phyloP scores from a whole-genome alignment of 37 sponge, comb jelly and placozoan genomes.

The Ianthella basta region DNA sequence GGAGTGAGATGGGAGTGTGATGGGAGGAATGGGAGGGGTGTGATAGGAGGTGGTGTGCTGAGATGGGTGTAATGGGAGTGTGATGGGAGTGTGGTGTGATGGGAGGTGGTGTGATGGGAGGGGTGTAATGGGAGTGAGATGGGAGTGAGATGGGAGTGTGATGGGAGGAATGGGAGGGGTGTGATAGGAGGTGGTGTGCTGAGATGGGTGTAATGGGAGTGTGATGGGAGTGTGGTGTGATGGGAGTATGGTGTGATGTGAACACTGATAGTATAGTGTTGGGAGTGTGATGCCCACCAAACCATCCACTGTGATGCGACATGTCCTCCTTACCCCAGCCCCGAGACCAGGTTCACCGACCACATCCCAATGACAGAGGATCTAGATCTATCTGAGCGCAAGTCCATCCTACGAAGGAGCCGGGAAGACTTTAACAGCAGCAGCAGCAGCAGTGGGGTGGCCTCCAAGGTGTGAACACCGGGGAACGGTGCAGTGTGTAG shows the following conservation, averaged over 20 bases:
- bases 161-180: neutral
- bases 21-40: neutral
- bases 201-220: too few species aligned
- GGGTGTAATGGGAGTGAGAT: too few species aligned
- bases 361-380: conserved; percentile 36
- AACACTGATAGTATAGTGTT: too few species aligned
- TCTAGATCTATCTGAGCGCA: conserved; percentile 59
- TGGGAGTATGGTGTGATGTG: conserved; percentile 72
- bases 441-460: too few species aligned
- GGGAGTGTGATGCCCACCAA: neutral
- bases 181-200: neutral
- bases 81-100: conserved; percentile 62
- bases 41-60: neutral
- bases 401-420: conserved; percentile 63
- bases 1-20: neutral
- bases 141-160: neutral
- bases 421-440: neutral
- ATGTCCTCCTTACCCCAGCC: conserved; percentile 34
- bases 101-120: neutral
- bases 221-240: too few species aligned
- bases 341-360: conserved; percentile 66
- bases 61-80: too few species aligned
- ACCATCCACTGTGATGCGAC: neutral
- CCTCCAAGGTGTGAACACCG: too few species aligned
- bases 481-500: too few species aligned